Evolutionary conservation across 2,113 vertebrate species (phyloP).

Genomic region (Amia ocellicauda): DNA sequence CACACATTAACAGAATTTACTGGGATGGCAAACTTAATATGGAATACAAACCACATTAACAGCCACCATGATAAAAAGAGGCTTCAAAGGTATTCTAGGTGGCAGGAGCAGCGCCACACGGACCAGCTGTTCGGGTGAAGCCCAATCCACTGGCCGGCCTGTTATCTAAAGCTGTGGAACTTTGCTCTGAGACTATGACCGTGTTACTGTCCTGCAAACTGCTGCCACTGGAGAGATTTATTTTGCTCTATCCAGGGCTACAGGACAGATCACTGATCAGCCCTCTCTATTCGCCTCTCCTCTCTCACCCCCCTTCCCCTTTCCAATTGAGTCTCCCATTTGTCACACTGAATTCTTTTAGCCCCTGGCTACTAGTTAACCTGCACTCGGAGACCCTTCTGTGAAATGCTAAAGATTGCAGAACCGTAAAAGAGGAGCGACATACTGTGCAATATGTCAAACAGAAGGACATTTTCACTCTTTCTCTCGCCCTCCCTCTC

Average conservation of each 20-base stretch:
- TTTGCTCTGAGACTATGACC: conserved; percentile 21
- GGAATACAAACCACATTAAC: too few relatives aligned
- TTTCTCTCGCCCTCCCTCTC: conserved; percentile 57
- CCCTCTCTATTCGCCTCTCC: conserved; percentile 10
- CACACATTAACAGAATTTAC: too few relatives aligned
- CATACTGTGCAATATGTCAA: conserved; percentile 68
- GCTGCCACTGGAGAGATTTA: conserved; percentile 34
- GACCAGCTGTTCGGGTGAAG: neutral
- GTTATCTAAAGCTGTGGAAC: conserved; percentile 26
- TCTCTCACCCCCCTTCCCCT: conserved; percentile 11
- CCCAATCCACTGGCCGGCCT: conserved; percentile 20
- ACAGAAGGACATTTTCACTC: conserved; percentile 65
- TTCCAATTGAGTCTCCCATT: conserved; percentile 43
- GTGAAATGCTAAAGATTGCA: conserved; percentile 63
- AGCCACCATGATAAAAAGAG: too few relatives aligned
- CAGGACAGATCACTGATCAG: conserved; percentile 27
- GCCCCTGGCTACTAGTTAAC: conserved; percentile 68
- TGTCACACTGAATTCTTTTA: conserved; percentile 43
- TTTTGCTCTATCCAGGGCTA: conserved; percentile 17
- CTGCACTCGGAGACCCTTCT: conserved; percentile 57
- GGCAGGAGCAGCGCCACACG: too few relatives aligned
- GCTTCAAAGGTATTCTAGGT: neutral
- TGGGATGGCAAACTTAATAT: too few relatives aligned
- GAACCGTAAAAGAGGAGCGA: conserved; percentile 53
- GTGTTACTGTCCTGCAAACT: conserved; percentile 17